These are phyloP conservation scores for Hystrix brachyura DNA, from an alignment of 2,113 vertebrate genomes.

Conservation along the genomic window DNA sequence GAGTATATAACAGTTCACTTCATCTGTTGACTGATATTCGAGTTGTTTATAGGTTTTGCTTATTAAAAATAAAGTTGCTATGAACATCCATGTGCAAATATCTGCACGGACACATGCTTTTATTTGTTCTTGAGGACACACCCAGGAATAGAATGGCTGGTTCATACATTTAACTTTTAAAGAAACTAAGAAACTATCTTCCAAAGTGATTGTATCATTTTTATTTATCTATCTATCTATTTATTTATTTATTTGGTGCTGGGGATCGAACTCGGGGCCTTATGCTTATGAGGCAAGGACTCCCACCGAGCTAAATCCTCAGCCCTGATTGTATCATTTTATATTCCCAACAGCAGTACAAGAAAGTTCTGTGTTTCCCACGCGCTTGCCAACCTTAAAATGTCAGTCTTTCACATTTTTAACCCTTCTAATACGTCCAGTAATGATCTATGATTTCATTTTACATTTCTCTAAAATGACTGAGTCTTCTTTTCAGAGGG, in stretches of 20 bases:
- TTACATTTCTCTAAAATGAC: slow-evolving; percentile 5
- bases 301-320: too few relatives aligned
- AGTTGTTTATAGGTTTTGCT: not conserved
- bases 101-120: not conserved
- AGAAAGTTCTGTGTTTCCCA: not conserved
- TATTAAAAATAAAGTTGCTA: slow-evolving; percentile 12
- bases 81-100: not conserved
- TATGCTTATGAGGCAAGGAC: too few relatives aligned
- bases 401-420: slow-evolving; percentile 19
- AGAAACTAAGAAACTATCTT: slow-evolving; percentile 21
- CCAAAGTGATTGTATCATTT: not conserved
- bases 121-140: not conserved
- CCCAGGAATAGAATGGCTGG: not conserved
- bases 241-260: too few relatives aligned
- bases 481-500: not conserved
- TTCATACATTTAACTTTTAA: not conserved
- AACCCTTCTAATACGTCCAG: not conserved
- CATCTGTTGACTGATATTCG: not conserved
- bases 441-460: not conserved
- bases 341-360: not conserved
- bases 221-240: not conserved
- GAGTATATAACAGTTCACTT: not conserved
- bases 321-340: not conserved
- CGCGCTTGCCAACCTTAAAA: not conserved
- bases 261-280: too few relatives aligned